These are phyloP conservation scores for Entelurus aequoreus DNA, from an alignment of 2,113 vertebrate species.

Conservation along the genomic window DNA sequence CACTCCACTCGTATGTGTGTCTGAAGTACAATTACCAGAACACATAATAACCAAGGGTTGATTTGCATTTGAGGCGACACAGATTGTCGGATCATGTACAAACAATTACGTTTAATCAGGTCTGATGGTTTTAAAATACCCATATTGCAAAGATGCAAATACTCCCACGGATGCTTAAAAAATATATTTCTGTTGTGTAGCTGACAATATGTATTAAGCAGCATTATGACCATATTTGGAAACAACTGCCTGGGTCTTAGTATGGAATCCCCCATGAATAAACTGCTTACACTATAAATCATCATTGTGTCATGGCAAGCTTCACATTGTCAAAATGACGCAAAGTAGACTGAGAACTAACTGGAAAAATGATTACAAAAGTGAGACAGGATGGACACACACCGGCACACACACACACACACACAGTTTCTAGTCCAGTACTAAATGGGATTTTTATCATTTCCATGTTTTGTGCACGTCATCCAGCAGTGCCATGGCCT, in stretches of 20 bases:
- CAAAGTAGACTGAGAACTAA: background rate
- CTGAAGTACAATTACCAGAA: no score
- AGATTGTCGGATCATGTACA: no score
- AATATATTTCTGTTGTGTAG: background rate
- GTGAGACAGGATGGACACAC: slow-evolving; percentile 1
- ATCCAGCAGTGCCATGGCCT: slow-evolving; percentile 54
- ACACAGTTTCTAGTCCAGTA: slow-evolving; percentile 2
- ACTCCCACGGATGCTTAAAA: no score
- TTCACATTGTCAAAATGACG: background rate
- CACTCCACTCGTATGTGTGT: background rate
- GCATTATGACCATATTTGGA: no score
- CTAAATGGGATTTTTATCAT: slow-evolving; percentile 44
- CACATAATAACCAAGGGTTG: background rate
- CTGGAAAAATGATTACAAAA: background rate
- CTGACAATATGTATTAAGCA: background rate
- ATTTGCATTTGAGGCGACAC: background rate
- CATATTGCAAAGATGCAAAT: no score
- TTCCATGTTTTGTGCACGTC: slow-evolving; percentile 42
- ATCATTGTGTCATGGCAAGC: background rate
- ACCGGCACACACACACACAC: background rate
- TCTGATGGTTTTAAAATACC: background rate
- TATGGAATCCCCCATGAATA: background rate
- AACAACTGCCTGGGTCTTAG: background rate
- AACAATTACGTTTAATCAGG: background rate
- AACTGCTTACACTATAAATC: background rate